Base-by-base conservation (phyloP, 1,140 invertebrate species). In the Diploscapter pachys region DNA sequence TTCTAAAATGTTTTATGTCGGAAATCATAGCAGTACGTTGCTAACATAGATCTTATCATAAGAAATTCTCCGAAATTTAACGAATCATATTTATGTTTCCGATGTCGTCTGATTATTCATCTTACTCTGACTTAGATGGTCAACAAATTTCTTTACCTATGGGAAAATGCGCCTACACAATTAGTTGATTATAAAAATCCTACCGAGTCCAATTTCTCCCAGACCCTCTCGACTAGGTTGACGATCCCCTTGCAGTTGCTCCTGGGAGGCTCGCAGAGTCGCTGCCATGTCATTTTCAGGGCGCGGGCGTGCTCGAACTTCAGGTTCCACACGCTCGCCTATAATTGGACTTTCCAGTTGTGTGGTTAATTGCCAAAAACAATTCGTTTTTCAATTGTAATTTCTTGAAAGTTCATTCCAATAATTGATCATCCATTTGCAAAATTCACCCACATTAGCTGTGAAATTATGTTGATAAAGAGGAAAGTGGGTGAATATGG, bases 211-310 rank as follows among this genome's bases (percentile, higher is more conserved):
- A 83, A 72, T 56, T 85, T 85, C 52, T 85, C 82, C 70, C 85
- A 84, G 3, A 83, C 83, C 61, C 78, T 72, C 63, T 83, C 81
- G 50, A 83, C 83, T 4, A 83, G 81, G 13, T 62, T 82, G 57
- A 83, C 72, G 11, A 83, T 83, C 48, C 81, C 81, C 52, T 84
- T 84, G 63, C 81, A 83, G 71, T 83, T 85, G 11, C 73, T 65
- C 52, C 81, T 68, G 3, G 81, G 81, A 5, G 77, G 71, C 50
- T 83, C 81, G 67, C 81, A 83, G 5, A 83, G 73, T 5, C 81
- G 53, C 31, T 64, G 56, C 81, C 81, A 83, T 3, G 81, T 83
- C 11, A 79, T 66, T 66, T 83, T 84, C n/a, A 83, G 63, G 9
- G 83, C 81, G 57, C 83, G 75, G 53, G 80, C 75, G 56, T 85